Evolutionary conservation across 2,113 vertebrate species (phyloP).

Genomic region (Centropus unirufus): DNA sequence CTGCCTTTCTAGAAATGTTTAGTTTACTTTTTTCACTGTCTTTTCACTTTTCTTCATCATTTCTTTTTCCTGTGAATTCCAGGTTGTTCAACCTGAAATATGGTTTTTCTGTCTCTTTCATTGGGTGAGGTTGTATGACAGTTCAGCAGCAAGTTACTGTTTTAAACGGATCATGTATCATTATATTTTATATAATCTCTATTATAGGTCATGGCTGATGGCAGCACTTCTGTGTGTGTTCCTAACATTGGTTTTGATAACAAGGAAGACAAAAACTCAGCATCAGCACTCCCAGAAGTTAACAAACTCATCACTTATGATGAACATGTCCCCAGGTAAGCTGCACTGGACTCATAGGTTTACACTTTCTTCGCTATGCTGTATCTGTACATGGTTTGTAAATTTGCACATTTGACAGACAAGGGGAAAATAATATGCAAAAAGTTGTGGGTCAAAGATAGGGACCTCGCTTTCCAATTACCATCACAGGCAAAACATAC

Average conservation of each 20-base stretch:
- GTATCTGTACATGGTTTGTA: neutral
- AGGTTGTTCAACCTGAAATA: neutral
- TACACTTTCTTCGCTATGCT: neutral
- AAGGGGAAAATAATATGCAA: neutral
- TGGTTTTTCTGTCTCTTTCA: neutral
- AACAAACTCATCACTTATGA: slow-evolving; percentile 47
- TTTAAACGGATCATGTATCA: neutral
- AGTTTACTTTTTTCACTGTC: neutral
- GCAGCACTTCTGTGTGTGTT: slow-evolving; percentile 72
- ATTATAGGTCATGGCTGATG: slow-evolving; percentile 86
- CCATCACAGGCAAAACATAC: neutral
- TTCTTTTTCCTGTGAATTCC: neutral
- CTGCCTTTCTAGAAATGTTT: neutral
- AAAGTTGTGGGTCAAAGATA: neutral
- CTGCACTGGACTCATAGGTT: neutral
- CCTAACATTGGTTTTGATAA: slow-evolving; percentile 26
- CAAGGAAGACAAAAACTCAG: slow-evolving; percentile 8
- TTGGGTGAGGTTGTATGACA: neutral
- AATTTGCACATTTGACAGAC: neutral
- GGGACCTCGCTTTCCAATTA: neutral
- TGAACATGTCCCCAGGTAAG: slow-evolving; percentile 85
- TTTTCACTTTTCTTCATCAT: neutral
- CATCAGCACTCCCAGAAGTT: neutral
- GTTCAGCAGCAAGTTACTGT: neutral
- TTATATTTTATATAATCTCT: neutral